Evolutionary conservation across 2,888 invertebrate genomes (phyloP).

Genomic region (Lobophora halterata): DNA sequence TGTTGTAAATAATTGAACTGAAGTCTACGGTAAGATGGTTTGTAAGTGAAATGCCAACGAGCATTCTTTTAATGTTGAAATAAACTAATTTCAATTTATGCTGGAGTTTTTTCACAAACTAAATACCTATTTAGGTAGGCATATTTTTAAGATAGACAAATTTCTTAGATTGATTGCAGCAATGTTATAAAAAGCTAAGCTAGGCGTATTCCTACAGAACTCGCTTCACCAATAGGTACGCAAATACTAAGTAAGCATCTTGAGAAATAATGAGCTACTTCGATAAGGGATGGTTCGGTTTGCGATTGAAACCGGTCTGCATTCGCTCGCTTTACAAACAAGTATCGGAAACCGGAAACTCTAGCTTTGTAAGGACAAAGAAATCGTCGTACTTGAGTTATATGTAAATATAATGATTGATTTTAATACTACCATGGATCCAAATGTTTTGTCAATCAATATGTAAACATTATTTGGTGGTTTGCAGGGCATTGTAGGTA

Average conservation of each 20-base stretch:
- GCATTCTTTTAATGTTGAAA: conserved; percentile 71
- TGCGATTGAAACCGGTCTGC: conserved; percentile 37
- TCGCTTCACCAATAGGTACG: too few species aligned
- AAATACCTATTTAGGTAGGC: too few species aligned
- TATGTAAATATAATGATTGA: too few species aligned
- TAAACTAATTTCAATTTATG: conserved; percentile 58
- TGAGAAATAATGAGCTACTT: conserved; percentile 50
- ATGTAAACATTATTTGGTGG: too few species aligned
- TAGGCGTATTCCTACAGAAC: too few species aligned
- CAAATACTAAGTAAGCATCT: conserved; percentile 14
- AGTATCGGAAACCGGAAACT: conserved; percentile 9
- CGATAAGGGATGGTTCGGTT: conserved; percentile 37
- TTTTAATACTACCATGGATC: too few species aligned
- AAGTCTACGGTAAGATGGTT: conserved; percentile 64
- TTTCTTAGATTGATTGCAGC: too few species aligned
- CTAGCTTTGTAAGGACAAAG: conserved; percentile 5
- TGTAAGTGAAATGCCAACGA: conserved; percentile 60
- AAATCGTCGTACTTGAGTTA: too few species aligned
- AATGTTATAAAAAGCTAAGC: too few species aligned
- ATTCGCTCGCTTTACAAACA: conserved; percentile 28
- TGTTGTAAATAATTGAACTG: conserved; percentile 66
- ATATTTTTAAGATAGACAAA: too few species aligned
- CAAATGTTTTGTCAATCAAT: too few species aligned
- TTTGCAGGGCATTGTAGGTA: too few species aligned
- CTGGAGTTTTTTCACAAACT: conserved; percentile 23